These are phyloP conservation scores for Isichthys henryi DNA, from an alignment of 2,113 vertebrate genomes.

Conservation along the genomic window DNA sequence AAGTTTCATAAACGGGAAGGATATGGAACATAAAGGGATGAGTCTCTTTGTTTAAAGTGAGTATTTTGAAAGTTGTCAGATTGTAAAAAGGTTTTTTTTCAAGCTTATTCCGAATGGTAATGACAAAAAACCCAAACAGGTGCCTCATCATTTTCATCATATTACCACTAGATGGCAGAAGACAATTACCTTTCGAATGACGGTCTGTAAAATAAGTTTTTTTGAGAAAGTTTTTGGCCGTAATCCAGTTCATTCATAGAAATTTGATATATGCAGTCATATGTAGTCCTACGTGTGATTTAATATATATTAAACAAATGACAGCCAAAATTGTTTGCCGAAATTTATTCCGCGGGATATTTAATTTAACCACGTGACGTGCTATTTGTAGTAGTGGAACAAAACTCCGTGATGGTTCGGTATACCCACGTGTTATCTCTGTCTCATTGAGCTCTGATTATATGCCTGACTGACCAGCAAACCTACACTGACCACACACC, in stretches of 20 bases:
- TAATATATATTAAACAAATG: not conserved
- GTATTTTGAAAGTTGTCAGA: not conserved
- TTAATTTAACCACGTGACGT: not conserved
- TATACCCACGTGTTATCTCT: not conserved
- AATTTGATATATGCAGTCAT: not conserved
- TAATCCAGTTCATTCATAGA: not conserved
- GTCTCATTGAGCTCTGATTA: not conserved
- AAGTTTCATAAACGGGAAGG: not conserved
- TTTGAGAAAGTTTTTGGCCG: not conserved
- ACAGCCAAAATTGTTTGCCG: not conserved
- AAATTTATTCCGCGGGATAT: not conserved
- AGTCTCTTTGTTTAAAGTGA: not conserved
- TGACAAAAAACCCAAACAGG: not conserved
- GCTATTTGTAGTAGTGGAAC: not conserved
- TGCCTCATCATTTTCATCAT: not conserved
- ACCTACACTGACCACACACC: not conserved
- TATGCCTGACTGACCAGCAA: not conserved
- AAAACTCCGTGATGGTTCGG: not conserved
- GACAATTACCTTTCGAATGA: not conserved
- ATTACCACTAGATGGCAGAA: constrained; percentile 15
- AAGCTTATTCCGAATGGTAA: not conserved
- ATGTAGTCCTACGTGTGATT: not conserved
- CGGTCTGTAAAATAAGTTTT: not conserved
- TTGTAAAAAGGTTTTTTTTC: not conserved
- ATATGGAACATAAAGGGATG: not conserved